Percentiles rank a stretch among this genome's conserved stretches.
phyloP scores from a whole-genome alignment of 2,113 vertebrate genomes.

The Stigmatopora nigra region DNA sequence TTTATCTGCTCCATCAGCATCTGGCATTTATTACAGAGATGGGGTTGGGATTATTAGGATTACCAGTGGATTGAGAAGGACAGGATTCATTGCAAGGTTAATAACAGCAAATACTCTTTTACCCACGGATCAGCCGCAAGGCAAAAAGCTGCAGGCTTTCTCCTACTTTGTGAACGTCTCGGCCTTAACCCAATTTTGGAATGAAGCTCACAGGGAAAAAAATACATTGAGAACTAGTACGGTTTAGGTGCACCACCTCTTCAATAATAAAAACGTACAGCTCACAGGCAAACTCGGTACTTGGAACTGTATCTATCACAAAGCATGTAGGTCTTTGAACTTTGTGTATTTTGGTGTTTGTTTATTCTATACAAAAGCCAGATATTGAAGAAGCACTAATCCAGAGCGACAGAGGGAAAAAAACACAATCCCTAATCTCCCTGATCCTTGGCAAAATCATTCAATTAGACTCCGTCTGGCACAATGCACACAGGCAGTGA shows the following conservation, averaged over 20 bases:
- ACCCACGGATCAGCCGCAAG: conserved; percentile 31
- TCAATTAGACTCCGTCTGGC: conserved; percentile 57
- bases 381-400: conserved; percentile 56
- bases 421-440: conserved; percentile 67
- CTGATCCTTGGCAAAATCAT: conserved; percentile 60
- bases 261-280: not conserved
- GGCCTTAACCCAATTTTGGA: conserved; percentile 26
- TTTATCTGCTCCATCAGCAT: conserved; percentile 69
- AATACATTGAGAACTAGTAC: conserved; percentile 7
- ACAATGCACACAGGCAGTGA: conserved; percentile 20
- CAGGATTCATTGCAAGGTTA: conserved; percentile 57
- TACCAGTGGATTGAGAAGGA: conserved; percentile 53
- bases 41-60: conserved; percentile 66
- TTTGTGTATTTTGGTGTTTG: conserved; percentile 9
- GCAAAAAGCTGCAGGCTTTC: conserved; percentile 33
- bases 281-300: not conserved
- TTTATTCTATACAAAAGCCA: conserved; percentile 41
- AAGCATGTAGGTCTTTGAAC: conserved; percentile 7
- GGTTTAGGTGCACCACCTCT: not conserved
- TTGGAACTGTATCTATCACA: not conserved
- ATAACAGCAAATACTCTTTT: conserved; percentile 58
- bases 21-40: conserved; percentile 67
- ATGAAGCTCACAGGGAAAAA: conserved; percentile 37
- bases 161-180: conserved; percentile 38
- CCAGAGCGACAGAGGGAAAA: conserved; percentile 63